Evolutionary conservation across 2,797 vertebrate genomes (phyloP).

Genomic region (Enteromius radiatus): DNA sequence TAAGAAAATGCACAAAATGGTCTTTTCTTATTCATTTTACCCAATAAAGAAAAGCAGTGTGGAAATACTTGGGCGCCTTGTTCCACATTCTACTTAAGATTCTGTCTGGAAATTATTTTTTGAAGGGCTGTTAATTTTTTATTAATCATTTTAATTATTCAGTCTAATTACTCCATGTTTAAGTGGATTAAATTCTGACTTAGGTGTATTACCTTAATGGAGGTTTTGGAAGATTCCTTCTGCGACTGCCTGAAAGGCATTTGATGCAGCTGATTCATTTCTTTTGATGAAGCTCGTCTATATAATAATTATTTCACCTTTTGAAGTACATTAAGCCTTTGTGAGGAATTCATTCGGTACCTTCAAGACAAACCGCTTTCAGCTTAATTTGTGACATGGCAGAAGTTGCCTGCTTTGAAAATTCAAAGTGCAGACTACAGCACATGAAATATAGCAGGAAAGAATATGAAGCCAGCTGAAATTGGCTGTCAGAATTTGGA

Average conservation of each 20-base stretch:
- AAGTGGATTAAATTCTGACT: slow-evolving; percentile 34
- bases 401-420: slow-evolving; percentile 39
- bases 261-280: slow-evolving; percentile 13
- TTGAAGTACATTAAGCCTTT: slow-evolving; percentile 19
- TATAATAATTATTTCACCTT: slow-evolving; percentile 18
- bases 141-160: slow-evolving; percentile 52
- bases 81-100: neutral
- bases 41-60: neutral
- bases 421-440: slow-evolving; percentile 54
- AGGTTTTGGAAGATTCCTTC: slow-evolving; percentile 18
- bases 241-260: slow-evolving; percentile 5
- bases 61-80: neutral
- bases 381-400: slow-evolving; percentile 15
- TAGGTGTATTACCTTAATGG: slow-evolving; percentile 11
- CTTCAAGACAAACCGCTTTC: neutral
- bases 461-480: slow-evolving; percentile 56
- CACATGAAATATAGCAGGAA: slow-evolving; percentile 50
- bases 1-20: neutral
- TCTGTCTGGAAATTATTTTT: slow-evolving; percentile 18
- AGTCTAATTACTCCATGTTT: slow-evolving; percentile 33
- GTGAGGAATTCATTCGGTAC: slow-evolving; percentile 7
- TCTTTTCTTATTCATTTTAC: neutral
- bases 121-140: slow-evolving; percentile 29
- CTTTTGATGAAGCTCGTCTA: slow-evolving; percentile 9
- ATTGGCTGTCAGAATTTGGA: slow-evolving; percentile 65